Percentiles rank a stretch among this genome's conserved stretches.
phyloP scores from a whole-genome alignment of 2,113 vertebrate genomes.

The Zapornia atra region DNA sequence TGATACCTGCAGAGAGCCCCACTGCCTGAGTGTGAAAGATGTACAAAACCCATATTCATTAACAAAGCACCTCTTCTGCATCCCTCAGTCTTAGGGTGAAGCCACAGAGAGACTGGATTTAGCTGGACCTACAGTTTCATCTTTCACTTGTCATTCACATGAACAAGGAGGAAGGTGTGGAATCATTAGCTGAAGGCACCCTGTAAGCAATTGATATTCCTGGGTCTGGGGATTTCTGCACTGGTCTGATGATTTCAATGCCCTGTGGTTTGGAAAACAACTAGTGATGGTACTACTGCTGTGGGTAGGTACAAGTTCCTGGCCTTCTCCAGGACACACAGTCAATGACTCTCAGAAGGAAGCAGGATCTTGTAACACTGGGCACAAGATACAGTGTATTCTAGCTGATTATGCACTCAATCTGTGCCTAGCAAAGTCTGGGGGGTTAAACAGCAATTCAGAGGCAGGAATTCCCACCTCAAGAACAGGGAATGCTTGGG shows the following conservation, averaged over 20 bases:
- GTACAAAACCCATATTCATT: not conserved
- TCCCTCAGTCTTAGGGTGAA: not conserved
- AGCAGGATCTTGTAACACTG: not conserved
- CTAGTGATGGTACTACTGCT: not conserved
- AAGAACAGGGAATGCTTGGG: not conserved
- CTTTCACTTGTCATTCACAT: not conserved
- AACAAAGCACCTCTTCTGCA: not conserved
- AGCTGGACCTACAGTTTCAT: not conserved
- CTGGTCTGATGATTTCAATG: not conserved
- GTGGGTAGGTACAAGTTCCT: not conserved
- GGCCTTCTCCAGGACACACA: not conserved
- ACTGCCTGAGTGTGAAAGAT: not conserved
- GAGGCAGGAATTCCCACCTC: not conserved
- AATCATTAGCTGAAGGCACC: not conserved
- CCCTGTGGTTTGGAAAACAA: not conserved
- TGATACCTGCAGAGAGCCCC: not conserved
- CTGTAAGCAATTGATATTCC: not conserved
- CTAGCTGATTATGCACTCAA: not conserved
- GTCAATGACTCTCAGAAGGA: not conserved
- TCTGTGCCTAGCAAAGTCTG: not conserved
- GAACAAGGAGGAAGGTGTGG: not conserved
- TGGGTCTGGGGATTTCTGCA: not conserved
- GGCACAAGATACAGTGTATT: not conserved
- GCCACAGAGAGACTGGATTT: not conserved
- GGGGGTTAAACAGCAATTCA: not conserved